phyloP scores from a whole-genome alignment of 2,113 vertebrate genomes.

The Meriones unguiculatus region DNA sequence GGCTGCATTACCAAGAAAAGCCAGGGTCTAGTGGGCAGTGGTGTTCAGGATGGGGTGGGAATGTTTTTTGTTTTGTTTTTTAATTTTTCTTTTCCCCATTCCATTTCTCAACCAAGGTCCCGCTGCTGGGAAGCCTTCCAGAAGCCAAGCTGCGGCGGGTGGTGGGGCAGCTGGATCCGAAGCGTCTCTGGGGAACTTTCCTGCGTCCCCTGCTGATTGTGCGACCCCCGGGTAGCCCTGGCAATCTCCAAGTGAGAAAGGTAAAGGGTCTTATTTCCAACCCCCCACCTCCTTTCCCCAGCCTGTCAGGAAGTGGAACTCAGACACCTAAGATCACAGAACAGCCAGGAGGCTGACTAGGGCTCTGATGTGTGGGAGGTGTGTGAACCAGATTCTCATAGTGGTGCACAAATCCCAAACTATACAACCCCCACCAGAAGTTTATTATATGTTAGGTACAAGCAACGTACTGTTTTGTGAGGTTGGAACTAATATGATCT shows the following conservation, averaged over 20 bases:
- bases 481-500: neutral
- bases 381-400: neutral
- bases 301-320: neutral
- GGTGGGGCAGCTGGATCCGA: slow-evolving; percentile 86
- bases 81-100: neutral
- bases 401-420: neutral
- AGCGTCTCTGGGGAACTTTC: slow-evolving; percentile 90
- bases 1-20: slow-evolving; percentile 9
- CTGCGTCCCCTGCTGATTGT: slow-evolving; percentile 91
- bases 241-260: slow-evolving; percentile 90
- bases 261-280: slow-evolving; percentile 43
- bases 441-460: neutral
- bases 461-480: neutral
- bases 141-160: slow-evolving; percentile 86
- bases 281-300: neutral
- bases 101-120: slow-evolving; percentile 17
- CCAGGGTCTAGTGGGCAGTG: neutral
- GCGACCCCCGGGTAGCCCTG: slow-evolving; percentile 89
- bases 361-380: neutral
- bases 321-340: neutral
- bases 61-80: neutral
- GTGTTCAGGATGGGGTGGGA: neutral
- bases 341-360: neutral
- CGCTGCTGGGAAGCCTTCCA: slow-evolving; percentile 86
- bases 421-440: neutral